phyloP scores from a whole-genome alignment of 2,113 vertebrate species.

The Patagioenas fasciata region DNA sequence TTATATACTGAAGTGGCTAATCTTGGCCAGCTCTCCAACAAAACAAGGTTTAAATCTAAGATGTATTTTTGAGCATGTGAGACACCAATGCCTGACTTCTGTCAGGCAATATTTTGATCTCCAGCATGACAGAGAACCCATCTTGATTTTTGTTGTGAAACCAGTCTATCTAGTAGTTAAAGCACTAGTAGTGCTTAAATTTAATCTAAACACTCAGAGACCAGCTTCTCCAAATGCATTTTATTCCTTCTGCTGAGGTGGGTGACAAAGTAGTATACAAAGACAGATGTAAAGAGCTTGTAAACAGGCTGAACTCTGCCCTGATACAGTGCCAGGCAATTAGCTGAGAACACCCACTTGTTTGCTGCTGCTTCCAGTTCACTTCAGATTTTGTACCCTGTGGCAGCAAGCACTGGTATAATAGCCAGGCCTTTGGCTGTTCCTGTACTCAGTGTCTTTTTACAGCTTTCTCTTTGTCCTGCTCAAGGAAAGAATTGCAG shows the following conservation, averaged over 20 bases:
- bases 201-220: not conserved
- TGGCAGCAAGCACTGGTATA: not conserved
- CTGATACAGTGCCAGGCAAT: not conserved
- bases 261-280: not conserved
- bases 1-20: not conserved
- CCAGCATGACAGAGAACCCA: rapidly evolving
- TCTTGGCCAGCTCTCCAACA: not conserved
- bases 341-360: not conserved
- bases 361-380: not conserved
- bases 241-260: not conserved
- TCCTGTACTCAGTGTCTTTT: not conserved
- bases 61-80: not conserved
- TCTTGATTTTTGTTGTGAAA: not conserved
- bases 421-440: not conserved
- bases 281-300: not conserved
- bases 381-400: not conserved
- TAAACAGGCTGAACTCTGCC: not conserved
- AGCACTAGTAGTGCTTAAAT: no score
- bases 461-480: not conserved
- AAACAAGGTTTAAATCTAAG: not conserved
- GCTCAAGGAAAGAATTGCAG: not conserved
- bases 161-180: not conserved
- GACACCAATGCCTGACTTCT: not conserved
- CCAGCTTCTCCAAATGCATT: not conserved
- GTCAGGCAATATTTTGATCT: not conserved